Evolutionary conservation across 2,797 vertebrate genomes (phyloP).

Genomic region (Poecilia wingei): DNA sequence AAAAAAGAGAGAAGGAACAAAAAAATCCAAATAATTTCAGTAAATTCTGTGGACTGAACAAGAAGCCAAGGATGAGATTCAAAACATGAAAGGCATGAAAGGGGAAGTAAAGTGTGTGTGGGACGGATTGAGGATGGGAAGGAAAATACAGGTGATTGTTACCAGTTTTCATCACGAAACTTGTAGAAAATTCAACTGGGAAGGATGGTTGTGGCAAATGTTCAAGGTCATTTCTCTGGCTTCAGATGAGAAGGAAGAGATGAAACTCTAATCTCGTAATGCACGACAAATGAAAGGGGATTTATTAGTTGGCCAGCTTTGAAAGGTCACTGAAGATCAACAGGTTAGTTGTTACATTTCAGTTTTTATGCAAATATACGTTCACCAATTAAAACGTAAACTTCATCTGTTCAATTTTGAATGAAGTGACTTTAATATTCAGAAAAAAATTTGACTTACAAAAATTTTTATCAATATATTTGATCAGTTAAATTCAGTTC

Average conservation of each 20-base stretch:
- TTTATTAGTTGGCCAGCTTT: constrained; percentile 1
- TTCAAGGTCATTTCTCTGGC: constrained; percentile 28
- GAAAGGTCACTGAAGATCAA: too few relatives aligned
- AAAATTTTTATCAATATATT: too few relatives aligned
- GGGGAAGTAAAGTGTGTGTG: constrained; percentile 21
- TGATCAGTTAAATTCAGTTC: not conserved
- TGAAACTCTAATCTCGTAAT: not conserved
- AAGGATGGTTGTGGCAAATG: constrained; percentile 11
- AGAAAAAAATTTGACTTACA: too few relatives aligned
- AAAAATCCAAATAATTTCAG: constrained; percentile 25
- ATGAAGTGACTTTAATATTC: too few relatives aligned
- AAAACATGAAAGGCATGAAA: constrained; percentile 23
- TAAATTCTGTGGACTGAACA: constrained; percentile 27
- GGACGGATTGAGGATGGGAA: constrained; percentile 27
- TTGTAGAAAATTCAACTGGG: not conserved
- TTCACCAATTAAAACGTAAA: too few relatives aligned
- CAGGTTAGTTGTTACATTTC: too few relatives aligned
- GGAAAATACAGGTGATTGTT: constrained; percentile 30
- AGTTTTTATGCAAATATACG: too few relatives aligned
- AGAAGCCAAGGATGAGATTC: constrained; percentile 45
- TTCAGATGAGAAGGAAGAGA: not conserved
- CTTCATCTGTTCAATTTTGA: too few relatives aligned
- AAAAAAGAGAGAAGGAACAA: not conserved
- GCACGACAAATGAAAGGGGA: constrained; percentile 34
- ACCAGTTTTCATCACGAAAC: constrained; percentile 22